A percentile compares a stretch with the other conserved stretches of the same genome.
These are phyloP conservation scores for Danio tinwini DNA, from an alignment of 2,797 vertebrate species.

Conservation along the genomic window DNA sequence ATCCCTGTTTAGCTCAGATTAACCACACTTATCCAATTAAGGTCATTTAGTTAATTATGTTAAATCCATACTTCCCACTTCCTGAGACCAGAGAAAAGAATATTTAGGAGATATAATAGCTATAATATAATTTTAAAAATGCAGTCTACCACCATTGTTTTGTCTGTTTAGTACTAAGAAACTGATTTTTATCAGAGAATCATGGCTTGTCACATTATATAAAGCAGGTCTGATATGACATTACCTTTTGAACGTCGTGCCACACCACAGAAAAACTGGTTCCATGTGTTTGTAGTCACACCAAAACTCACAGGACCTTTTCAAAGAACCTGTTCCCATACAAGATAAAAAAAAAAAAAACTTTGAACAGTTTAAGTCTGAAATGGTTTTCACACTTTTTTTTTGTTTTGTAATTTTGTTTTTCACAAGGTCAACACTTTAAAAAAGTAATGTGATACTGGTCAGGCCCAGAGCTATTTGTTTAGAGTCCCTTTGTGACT, in stretches of 20 bases:
- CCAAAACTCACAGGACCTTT: conserved; percentile 11
- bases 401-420: not conserved
- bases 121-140: not conserved
- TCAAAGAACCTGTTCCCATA: not conserved
- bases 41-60: conserved; percentile 48
- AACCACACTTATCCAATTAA: conserved; percentile 42
- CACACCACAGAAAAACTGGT: conserved; percentile 39
- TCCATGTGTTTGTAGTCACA: conserved; percentile 29
- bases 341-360: fast-evolving
- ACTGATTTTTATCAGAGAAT: not conserved
- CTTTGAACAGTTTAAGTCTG: not conserved
- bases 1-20: conserved; percentile 29
- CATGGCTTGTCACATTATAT: not conserved
- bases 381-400: too few species aligned
- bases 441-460: conserved; percentile 35
- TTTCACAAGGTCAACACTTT: conserved; percentile 7
- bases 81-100: conserved; percentile 1
- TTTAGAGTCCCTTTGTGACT: conserved; percentile 35
- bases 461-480: conserved; percentile 22
- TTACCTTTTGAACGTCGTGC: not conserved
- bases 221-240: not conserved
- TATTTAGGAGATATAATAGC: not conserved
- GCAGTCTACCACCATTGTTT: not conserved
- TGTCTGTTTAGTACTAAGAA: not conserved
- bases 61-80: conserved; percentile 5